These are phyloP conservation scores for Drosophila rhopaloa DNA, from an alignment of 1,140 invertebrate species.

Conservation along the genomic window DNA sequence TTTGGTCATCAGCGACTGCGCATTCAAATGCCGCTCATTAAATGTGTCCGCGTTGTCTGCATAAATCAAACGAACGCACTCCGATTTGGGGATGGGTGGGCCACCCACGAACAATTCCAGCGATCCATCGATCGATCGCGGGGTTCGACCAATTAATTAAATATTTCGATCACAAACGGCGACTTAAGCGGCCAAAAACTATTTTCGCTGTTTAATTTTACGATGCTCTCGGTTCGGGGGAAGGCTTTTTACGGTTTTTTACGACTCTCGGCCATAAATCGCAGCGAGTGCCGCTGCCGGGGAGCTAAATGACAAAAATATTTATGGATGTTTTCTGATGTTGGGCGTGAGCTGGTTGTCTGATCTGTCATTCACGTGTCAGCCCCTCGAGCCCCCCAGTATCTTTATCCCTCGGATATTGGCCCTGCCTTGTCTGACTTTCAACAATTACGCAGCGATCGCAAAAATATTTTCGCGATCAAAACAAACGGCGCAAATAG, in stretches of 20 bases:
- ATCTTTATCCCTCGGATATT: background rate
- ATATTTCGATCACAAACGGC: slow-evolving; percentile 67
- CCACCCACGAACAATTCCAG: slow-evolving; percentile 64
- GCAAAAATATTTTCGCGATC: slow-evolving; percentile 64
- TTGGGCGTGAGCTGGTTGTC: slow-evolving; percentile 67
- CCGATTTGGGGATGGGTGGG: slow-evolving; percentile 33
- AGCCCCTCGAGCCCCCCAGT: slow-evolving; percentile 4
- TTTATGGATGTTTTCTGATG: slow-evolving; percentile 75
- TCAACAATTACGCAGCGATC: slow-evolving; percentile 61
- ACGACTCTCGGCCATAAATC: slow-evolving; percentile 75
- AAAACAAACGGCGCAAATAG: slow-evolving; percentile 59
- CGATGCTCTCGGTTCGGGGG: slow-evolving; percentile 35
- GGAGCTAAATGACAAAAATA: slow-evolving; percentile 75
- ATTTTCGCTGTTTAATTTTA: slow-evolving; percentile 76
- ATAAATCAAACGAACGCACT: slow-evolving; percentile 71
- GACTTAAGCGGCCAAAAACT: slow-evolving; percentile 68
- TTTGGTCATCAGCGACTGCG: slow-evolving; percentile 27
- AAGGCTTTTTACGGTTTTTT: slow-evolving; percentile 70
- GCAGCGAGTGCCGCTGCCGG: slow-evolving; percentile 27
- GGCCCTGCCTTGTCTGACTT: slow-evolving; percentile 35
- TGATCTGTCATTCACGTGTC: slow-evolving; percentile 64
- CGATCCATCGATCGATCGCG: slow-evolving; percentile 29
- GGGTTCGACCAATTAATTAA: slow-evolving; percentile 68
- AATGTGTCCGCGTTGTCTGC: slow-evolving; percentile 55
- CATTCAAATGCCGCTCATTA: slow-evolving; percentile 77